phyloP scores from a whole-genome alignment of 35 echinoderm and acorn worm genomes.

The Stichopus chloronotus region DNA sequence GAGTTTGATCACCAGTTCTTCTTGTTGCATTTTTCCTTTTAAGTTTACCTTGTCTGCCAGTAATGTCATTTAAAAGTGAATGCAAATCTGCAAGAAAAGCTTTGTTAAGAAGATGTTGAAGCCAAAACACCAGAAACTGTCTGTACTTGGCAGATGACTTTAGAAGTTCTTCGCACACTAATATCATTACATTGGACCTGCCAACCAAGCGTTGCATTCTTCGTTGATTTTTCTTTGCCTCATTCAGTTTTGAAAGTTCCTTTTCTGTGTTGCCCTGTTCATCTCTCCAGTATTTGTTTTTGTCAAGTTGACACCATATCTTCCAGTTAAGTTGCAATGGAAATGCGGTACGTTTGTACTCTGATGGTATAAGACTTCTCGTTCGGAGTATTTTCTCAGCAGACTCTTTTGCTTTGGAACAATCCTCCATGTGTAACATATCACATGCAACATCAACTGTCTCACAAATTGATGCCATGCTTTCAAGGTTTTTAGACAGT shows the following conservation, averaged over 20 bases:
- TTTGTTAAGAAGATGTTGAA: slow-evolving; percentile 41
- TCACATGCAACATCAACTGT: background rate
- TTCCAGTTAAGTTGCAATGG: slow-evolving; percentile 21
- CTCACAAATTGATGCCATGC: background rate
- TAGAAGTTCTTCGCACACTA: background rate
- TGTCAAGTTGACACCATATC: slow-evolving; percentile 41
- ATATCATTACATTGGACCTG: background rate
- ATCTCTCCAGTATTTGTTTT: slow-evolving; percentile 28
- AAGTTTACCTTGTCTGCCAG: background rate
- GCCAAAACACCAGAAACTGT: slow-evolving; percentile 40
- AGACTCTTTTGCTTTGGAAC: background rate
- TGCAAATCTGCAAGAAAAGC: background rate
- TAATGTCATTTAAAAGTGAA: background rate
- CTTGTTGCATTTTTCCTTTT: background rate
- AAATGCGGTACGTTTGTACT: slow-evolving; percentile 2
- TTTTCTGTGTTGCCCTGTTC: background rate
- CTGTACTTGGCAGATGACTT: background rate
- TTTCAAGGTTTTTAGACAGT: background rate
- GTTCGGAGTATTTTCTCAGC: background rate
- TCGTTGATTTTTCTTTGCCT: background rate
- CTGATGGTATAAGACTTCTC: background rate
- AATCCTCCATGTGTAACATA: background rate
- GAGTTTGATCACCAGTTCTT: background rate
- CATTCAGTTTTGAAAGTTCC: background rate
- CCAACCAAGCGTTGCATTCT: background rate